Percentiles rank a stretch among this genome's conserved stretches.
Conservation (phyloP, 2,113 vertebrate species). For the Sapayoa aenigma region DNA sequence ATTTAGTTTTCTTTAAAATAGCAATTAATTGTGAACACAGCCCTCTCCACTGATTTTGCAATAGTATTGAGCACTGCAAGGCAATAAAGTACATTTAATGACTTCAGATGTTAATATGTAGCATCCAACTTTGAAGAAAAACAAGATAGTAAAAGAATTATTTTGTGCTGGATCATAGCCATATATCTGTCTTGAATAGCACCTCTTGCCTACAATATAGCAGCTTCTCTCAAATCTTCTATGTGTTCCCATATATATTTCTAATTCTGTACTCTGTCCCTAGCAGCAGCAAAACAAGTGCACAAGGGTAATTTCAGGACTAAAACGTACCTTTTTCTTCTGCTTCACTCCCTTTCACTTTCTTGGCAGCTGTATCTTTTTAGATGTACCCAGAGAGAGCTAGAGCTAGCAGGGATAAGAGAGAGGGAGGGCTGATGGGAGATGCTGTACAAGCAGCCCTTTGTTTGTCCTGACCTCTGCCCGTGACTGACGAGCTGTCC, state of each 20-base stretch:
- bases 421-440: conserved; percentile 46
- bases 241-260: neutral
- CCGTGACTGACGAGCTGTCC: neutral
- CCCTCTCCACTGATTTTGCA: neutral
- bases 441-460: conserved; percentile 57
- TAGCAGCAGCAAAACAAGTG: neutral
- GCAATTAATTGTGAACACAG: neutral
- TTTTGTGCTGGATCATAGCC: neutral
- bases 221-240: neutral
- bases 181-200: neutral
- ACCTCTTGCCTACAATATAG: neutral
- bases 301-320: conserved; percentile 22
- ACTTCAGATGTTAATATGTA: neutral
- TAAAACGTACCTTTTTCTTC: conserved; percentile 52
- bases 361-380: conserved; percentile 45
- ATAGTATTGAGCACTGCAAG: neutral
- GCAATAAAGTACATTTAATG: neutral
- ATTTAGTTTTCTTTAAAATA: conserved; percentile 9
- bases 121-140: neutral
- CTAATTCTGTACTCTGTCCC: neutral
- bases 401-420: neutral
- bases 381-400: conserved; percentile 29
- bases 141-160: neutral
- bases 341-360: conserved; percentile 8
- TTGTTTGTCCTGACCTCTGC: conserved; percentile 58